Percentiles rank a stretch among this genome's conserved stretches.
Evolutionary conservation across 1,140 invertebrate species (phyloP).

Genomic region (Tribolium madens): DNA sequence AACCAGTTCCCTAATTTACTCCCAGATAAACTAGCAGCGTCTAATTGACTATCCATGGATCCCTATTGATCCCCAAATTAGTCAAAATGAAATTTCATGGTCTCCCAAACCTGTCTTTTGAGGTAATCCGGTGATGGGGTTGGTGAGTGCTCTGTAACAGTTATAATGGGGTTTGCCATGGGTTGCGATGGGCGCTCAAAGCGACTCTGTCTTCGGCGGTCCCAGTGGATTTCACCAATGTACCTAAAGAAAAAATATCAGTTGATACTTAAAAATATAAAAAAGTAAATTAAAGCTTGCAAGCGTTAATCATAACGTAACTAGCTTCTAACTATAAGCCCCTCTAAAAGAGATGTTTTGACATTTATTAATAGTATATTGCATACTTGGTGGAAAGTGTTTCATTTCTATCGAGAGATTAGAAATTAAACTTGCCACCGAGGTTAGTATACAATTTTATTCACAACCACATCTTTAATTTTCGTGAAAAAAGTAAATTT

Average conservation of each 20-base stretch:
- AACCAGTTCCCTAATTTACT: constrained; percentile 69
- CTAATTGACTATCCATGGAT: constrained; percentile 84
- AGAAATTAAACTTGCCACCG: too few species aligned
- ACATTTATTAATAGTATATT: background rate
- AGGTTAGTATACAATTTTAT: too few species aligned
- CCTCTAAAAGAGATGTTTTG: constrained; percentile 7
- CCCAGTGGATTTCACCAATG: constrained; percentile 72
- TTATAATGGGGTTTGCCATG: constrained; percentile 90
- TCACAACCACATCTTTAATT: too few species aligned
- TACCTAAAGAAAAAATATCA: constrained; percentile 66
- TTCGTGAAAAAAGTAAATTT: too few species aligned
- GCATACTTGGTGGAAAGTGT: too few species aligned
- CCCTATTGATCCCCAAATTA: constrained; percentile 67
- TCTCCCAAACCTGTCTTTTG: constrained; percentile 75
- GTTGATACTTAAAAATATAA: background rate
- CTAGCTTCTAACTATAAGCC: background rate
- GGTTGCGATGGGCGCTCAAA: constrained; percentile 53
- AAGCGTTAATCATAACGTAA: background rate
- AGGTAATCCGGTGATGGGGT: constrained; percentile 87
- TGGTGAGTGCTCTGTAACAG: constrained; percentile 94
- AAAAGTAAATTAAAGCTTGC: background rate
- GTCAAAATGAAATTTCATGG: background rate
- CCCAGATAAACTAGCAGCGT: constrained; percentile 77
- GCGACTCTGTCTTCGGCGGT: constrained; percentile 66
- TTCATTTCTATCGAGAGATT: too few species aligned